Evolutionary conservation across 2,113 vertebrate species (phyloP), one percentile per base, ranked within the genome.

Genomic region (Siphamia tubifer): DNA sequence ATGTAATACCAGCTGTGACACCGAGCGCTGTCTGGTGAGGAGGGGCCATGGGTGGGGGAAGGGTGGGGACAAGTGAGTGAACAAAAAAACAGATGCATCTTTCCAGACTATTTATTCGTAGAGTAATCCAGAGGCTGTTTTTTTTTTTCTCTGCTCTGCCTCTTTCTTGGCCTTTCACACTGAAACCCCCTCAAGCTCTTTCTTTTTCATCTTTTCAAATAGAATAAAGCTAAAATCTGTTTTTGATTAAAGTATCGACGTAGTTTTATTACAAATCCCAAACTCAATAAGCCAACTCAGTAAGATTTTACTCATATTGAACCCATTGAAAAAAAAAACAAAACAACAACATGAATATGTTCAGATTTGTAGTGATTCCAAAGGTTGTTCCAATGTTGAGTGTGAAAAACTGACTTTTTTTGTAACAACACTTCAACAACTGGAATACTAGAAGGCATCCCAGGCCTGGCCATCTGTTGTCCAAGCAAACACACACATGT

Each of bases 1-100:
- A 77, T 85, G 88, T 85, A 86, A 73, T 77, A 86, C 88, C 87
- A 88, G 90, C 90, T 92, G 90, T 86, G 88, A 88, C 88, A 84
- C 68, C 56, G 84, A 74, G 84, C 25, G 30, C 74, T 65, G 72
- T 67, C 80, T 80, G 71, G 67, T 74, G 15, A 39, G 60, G 62
- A 5, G 43, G 70, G 54, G 35, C 12, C 32, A 15, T 17, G 53
- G 27, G 74, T 61, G 82, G 78, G 79, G 83, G 74, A 81, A 64
- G 79, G 82, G 68, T 68, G 74, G 68, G 72, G 83, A 71, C 71
- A 16, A 44, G 47, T 47, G 65, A 68, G 71, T 51, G 85, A 90
- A 91, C 86, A 87, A 85, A 90, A 87, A 83, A 84, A 55, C 87
- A 87, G 81, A 90, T 87, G 86, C 83, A 70, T 80, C 85, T 65